Evolutionary conservation across 2,888 invertebrate genomes (phyloP).

Genomic region (Troglohyphantes excavatus): DNA sequence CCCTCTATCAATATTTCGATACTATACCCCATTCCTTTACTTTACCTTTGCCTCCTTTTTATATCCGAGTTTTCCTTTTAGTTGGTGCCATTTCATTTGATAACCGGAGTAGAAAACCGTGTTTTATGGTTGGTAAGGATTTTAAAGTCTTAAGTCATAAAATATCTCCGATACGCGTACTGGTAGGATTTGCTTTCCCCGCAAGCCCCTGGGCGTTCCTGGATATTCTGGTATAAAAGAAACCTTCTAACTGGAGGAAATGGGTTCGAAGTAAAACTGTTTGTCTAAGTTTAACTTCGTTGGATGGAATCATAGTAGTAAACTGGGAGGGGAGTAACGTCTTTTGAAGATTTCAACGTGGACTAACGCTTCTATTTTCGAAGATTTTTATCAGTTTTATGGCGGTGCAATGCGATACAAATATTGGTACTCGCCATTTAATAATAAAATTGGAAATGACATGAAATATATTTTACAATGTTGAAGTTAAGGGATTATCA

Average conservation of each 20-base stretch:
- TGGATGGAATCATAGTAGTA: background rate
- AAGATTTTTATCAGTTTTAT: slow-evolving; percentile 60
- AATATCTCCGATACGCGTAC: slow-evolving; percentile 46
- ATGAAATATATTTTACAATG: too few relatives aligned
- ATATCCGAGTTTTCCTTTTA: slow-evolving; percentile 38
- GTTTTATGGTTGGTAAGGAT: slow-evolving; percentile 66
- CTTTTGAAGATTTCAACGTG: background rate
- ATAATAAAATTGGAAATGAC: too few relatives aligned
- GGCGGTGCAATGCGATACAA: slow-evolving; percentile 16
- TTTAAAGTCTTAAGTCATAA: slow-evolving; percentile 65
- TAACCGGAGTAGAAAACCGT: slow-evolving; percentile 56
- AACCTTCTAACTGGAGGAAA: slow-evolving; percentile 31
- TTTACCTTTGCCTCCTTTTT: slow-evolving; percentile 15
- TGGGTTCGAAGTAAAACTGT: slow-evolving; percentile 31
- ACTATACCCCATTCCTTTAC: slow-evolving; percentile 43
- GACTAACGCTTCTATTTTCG: slow-evolving; percentile 46
- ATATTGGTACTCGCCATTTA: too few relatives aligned
- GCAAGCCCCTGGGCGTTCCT: background rate
- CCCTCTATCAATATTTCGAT: slow-evolving; percentile 65
- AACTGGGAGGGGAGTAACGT: background rate
- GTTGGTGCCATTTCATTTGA: slow-evolving; percentile 46
- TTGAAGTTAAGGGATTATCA: too few relatives aligned
- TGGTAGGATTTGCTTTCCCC: slow-evolving; percentile 29
- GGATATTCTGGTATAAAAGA: slow-evolving; percentile 15
- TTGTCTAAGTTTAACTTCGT: slow-evolving; percentile 28